Conservation (phyloP, 2,113 vertebrate genomes). For the Natator depressus region DNA sequence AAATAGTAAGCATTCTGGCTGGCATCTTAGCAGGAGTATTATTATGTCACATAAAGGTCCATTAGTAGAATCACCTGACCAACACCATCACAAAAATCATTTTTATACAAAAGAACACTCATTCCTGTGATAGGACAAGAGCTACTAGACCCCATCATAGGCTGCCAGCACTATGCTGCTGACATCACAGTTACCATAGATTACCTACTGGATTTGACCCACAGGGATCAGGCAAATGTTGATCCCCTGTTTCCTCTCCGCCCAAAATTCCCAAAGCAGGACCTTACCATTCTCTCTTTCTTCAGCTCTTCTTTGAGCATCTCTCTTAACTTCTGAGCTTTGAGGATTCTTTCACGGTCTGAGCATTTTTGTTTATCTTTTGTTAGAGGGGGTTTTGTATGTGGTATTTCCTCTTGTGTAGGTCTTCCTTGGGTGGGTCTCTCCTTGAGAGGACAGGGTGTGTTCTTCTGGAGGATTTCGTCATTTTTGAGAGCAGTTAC, state of each 20-base stretch:
- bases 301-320: conserved; percentile 88
- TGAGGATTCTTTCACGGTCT: conserved; percentile 88
- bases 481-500: conserved; percentile 36
- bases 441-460: conserved; percentile 72
- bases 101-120: not conserved
- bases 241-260: not conserved
- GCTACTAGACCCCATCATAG: not conserved
- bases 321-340: conserved; percentile 90
- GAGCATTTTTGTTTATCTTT: conserved; percentile 69
- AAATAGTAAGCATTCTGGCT: not conserved
- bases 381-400: not conserved
- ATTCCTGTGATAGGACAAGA: not conserved
- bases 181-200: not conserved
- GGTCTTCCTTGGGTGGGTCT: conserved; percentile 66
- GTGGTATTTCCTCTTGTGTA: conserved; percentile 53
- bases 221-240: not conserved
- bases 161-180: not conserved
- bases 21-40: not conserved
- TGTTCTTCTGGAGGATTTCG: conserved; percentile 47
- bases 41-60: not conserved
- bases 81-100: not conserved
- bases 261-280: not conserved
- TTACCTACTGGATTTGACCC: not conserved
- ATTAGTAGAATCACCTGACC: not conserved
- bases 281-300: conserved; percentile 87